phyloP scores from a whole-genome alignment of 2,113 vertebrate species.

The Caretta caretta region DNA sequence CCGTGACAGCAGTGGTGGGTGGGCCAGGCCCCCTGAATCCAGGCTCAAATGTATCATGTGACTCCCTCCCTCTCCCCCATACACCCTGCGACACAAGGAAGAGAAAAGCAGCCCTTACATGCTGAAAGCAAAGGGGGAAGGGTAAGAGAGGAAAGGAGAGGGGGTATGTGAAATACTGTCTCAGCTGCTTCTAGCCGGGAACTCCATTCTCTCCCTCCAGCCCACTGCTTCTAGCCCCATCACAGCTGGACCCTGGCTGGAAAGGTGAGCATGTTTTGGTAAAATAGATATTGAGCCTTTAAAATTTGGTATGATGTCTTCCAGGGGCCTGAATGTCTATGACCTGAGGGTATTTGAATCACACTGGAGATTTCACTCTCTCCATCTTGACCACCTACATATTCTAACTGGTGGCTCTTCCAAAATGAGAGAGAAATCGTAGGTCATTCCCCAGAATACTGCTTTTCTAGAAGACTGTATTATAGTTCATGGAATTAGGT shows the following conservation, averaged over 20 bases:
- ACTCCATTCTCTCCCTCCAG: background rate
- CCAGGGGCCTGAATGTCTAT: background rate
- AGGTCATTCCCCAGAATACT: background rate
- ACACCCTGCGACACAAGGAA: background rate
- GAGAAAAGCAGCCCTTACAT: background rate
- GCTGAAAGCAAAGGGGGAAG: background rate
- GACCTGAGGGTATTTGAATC: background rate
- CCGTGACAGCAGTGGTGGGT: fast-evolving
- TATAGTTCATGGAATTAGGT: background rate
- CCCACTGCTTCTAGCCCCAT: background rate
- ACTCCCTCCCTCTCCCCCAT: background rate
- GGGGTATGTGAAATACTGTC: fast-evolving
- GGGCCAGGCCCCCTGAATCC: background rate
- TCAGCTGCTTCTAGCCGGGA: fast-evolving
- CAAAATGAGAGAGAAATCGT: background rate
- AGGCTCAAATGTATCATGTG: fast-evolving
- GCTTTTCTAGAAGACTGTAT: background rate
- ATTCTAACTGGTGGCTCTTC: background rate
- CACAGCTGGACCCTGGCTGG: background rate
- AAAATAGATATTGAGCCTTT: background rate
- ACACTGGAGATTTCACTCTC: background rate
- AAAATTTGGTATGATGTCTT: background rate
- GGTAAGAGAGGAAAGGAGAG: background rate
- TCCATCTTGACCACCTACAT: background rate
- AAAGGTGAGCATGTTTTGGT: background rate